A percentile compares a stretch with the other conserved stretches of the same genome.
These are phyloP conservation scores for Rynchops niger DNA, from an alignment of 2,113 vertebrate genomes.

Conservation along the genomic window DNA sequence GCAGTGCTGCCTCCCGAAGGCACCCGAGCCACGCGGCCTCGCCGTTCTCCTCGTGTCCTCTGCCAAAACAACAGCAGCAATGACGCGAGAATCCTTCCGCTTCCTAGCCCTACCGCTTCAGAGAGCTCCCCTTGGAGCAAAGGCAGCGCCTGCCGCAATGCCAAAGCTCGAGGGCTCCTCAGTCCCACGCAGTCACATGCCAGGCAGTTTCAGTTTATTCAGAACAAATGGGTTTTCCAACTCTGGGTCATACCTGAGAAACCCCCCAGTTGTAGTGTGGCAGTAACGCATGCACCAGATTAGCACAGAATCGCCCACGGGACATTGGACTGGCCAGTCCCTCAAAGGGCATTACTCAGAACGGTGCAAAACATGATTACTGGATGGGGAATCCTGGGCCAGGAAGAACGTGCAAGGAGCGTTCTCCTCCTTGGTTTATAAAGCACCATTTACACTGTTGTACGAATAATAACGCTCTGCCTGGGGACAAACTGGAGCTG, in stretches of 20 bases:
- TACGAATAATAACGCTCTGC: neutral
- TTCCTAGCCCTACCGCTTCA: neutral
- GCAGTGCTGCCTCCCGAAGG: neutral
- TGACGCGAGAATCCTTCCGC: neutral
- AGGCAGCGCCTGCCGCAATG: neutral
- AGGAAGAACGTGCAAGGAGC: neutral
- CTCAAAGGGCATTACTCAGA: neutral
- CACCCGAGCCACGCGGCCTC: rapidly evolving
- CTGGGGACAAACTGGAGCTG: neutral
- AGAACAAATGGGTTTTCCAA: neutral
- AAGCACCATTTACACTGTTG: neutral
- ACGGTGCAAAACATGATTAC: neutral
- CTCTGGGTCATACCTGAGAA: neutral
- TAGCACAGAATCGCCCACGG: neutral
- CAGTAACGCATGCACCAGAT: neutral
- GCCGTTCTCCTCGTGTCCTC: neutral
- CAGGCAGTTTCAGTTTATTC: neutral
- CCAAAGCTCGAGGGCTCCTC: neutral
- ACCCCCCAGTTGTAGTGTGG: neutral
- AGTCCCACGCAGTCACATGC: neutral
- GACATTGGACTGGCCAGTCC: neutral
- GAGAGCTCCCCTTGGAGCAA: neutral
- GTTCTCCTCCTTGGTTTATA: neutral
- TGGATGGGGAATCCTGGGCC: neutral
- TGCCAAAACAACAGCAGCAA: neutral